Evolutionary conservation across 2,113 vertebrate species (phyloP), one percentile per base, ranked within the genome.

Genomic region (Cyanoramphus novaezelandiae): DNA sequence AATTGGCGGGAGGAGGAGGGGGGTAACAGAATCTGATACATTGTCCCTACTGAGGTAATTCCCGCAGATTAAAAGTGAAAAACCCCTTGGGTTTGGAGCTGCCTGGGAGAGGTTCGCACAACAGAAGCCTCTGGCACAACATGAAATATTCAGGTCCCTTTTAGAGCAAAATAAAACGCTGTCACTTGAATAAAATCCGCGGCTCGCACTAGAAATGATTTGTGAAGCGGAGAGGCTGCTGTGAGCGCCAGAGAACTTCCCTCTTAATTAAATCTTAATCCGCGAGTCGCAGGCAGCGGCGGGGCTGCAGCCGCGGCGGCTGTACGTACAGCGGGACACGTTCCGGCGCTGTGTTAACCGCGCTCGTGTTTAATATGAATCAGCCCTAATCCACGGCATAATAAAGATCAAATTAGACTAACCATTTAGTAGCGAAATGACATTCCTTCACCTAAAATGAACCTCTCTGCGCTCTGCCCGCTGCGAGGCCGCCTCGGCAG

Each of bases 371-470:
- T 96, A 92, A 97, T 92, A 95, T 92, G 96, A 97, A 96, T 91
- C 97, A 95, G 67, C 82, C 65, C 70, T 97, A 97, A 97, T 97
- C 96, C 97, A 47, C 95, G 57, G 92, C 95, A 93, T 93, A 94
- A 97, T 96, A 94, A 96, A 96, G 93, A 97, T 94, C 96, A 97
- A 95, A 96, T 97, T 97, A 97, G 96, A 96, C 95, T 97, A 97
- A 97, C 97, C 95, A 89, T 93, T 97, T 97, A 97, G 95, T 96
- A 97, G 97, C 96, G 93, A 97, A 95, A 96, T 91, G 95, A 96
- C 94, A 95, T 95, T 96, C 94, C 93, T 96, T 96, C 84, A 91
- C 95, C 92, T 94, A 91, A 92, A 95, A 81, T 90, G 95, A 96
- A 91, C 92, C 78, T 76, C 62, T 75, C 90, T 17, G 57, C n/a